Evolutionary conservation across 2,113 vertebrate genomes (phyloP).

Genomic region (Cephalopholis sonnerati): DNA sequence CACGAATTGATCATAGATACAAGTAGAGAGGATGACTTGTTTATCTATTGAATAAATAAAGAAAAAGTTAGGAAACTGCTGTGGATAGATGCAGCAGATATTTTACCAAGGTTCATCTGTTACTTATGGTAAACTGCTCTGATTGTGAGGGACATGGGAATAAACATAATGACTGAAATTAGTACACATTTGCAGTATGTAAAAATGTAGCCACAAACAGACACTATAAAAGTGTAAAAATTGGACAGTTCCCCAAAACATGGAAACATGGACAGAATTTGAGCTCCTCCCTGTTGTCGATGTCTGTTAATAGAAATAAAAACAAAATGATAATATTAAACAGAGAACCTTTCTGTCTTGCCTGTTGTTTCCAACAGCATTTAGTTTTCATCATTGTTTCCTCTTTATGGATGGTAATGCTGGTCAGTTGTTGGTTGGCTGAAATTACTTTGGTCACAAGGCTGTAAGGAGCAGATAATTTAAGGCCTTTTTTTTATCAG

Average conservation of each 20-base stretch:
- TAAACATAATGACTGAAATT: background rate
- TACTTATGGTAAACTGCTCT: background rate
- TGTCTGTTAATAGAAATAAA: background rate
- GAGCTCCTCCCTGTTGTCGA: background rate
- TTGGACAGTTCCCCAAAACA: too few species aligned
- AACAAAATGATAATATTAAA: background rate
- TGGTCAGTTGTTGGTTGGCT: background rate
- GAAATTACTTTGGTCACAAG: background rate
- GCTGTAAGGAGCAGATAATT: constrained; percentile 3
- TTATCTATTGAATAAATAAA: background rate
- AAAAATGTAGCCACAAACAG: background rate
- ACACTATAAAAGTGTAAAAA: background rate
- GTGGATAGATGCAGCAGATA: background rate
- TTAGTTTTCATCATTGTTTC: constrained; percentile 11
- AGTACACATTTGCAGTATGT: background rate
- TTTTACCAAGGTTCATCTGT: background rate
- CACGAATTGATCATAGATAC: background rate
- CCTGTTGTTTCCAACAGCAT: background rate
- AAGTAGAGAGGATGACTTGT: background rate
- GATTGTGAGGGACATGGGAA: background rate
- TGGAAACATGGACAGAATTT: background rate
- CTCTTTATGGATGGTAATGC: background rate
- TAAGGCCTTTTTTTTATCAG: background rate
- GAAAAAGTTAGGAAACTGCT: background rate
- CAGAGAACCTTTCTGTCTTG: background rate